phyloP scores from a whole-genome alignment of 2,113 vertebrate species.

The Odobenus rosmarus region DNA sequence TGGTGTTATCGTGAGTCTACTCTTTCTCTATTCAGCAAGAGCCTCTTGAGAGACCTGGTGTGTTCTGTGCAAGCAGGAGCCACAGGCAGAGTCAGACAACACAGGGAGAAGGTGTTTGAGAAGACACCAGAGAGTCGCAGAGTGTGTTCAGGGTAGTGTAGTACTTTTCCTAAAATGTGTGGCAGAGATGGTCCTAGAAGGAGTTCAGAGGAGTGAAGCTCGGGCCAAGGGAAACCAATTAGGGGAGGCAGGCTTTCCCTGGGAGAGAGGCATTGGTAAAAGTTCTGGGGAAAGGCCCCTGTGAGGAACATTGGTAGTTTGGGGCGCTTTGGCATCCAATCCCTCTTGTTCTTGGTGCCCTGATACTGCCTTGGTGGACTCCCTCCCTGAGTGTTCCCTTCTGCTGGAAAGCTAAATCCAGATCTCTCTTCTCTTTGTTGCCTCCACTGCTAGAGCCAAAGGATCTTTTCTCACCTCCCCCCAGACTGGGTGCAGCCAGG shows the following conservation, averaged over 20 bases:
- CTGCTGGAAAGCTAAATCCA: background rate
- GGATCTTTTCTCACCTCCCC: background rate
- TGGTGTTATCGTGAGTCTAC: background rate
- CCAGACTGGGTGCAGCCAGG: background rate
- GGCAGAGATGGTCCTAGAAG: background rate
- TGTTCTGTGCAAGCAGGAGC: background rate
- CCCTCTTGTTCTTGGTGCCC: background rate
- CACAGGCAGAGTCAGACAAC: background rate
- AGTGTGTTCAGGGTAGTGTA: background rate
- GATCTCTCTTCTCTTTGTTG: background rate
- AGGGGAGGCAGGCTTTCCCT: rapidly evolving
- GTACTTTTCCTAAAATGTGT: background rate
- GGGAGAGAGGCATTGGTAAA: background rate
- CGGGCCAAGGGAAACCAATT: background rate
- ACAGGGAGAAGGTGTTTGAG: background rate
- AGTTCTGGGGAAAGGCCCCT: background rate
- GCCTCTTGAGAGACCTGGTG: background rate
- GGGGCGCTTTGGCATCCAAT: no score
- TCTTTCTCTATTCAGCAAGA: background rate
- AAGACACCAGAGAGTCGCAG: background rate
- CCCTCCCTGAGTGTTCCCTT: background rate
- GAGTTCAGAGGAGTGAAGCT: background rate
- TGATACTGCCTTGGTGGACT: background rate
- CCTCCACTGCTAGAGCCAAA: background rate
- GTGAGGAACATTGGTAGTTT: background rate